Evolutionary conservation across 2,797 vertebrate genomes (phyloP).

Genomic region (Chrysocyon brachyurus): DNA sequence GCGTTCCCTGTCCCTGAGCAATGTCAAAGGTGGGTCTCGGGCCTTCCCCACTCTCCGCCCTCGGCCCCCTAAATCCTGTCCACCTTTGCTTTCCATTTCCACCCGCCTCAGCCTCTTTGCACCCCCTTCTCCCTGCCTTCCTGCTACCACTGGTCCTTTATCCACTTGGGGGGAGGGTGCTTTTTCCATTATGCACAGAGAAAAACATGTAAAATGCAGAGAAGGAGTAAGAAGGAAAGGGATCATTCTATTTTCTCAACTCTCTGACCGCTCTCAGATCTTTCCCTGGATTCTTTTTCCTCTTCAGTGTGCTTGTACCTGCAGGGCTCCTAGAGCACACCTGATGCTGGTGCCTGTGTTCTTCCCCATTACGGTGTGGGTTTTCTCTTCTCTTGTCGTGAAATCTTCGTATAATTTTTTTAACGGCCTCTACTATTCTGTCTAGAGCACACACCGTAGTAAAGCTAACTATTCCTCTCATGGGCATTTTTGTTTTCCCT

Average conservation of each 20-base stretch:
- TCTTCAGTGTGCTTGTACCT: not conserved
- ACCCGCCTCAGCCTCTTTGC: accelerated
- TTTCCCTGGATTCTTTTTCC: not conserved
- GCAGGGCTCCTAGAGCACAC: accelerated
- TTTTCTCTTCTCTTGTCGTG: not conserved
- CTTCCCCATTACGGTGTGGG: not conserved
- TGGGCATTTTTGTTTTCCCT: not conserved
- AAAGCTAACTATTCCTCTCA: not conserved
- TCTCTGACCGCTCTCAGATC: not conserved
- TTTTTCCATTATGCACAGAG: not conserved
- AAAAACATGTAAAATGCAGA: not conserved
- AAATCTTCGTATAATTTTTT: not conserved
- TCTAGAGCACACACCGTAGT: accelerated
- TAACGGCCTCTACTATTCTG: not conserved
- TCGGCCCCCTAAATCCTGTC: not conserved
- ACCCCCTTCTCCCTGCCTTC: accelerated
- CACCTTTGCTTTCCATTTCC: not conserved
- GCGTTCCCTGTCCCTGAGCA: conserved; percentile 91
- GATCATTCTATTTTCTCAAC: not conserved
- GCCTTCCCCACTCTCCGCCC: no score
- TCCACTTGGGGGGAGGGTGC: not conserved
- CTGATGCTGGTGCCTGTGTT: accelerated
- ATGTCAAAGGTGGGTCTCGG: conserved; percentile 93
- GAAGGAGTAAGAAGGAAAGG: not conserved
- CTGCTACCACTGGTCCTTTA: accelerated